Evolutionary conservation across 37 sponge, comb jelly and placozoan genomes (phyloP).

Genomic region (Halichondria panicea): DNA sequence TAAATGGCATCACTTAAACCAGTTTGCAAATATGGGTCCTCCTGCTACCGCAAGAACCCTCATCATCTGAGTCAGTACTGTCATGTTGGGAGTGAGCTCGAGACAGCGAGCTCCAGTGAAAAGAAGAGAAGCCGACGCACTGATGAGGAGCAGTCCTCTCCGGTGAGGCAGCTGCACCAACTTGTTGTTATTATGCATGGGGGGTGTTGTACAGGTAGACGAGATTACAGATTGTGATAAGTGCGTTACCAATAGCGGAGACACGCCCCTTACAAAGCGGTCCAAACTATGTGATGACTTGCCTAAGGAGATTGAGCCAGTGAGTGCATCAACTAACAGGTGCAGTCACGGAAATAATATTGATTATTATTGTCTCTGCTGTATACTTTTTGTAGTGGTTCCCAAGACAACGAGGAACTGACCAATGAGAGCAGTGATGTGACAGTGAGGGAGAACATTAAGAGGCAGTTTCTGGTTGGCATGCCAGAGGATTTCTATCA

Average conservation of each 20-base stretch:
- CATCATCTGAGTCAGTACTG: slow-evolving; percentile 53
- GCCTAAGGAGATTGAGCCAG: background rate
- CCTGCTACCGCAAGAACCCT: slow-evolving; percentile 75
- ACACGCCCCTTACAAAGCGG: background rate
- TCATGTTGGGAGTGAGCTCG: slow-evolving; percentile 33
- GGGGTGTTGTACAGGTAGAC: too few relatives aligned
- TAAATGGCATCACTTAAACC: too few relatives aligned
- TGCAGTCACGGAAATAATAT: background rate
- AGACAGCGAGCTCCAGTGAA: background rate
- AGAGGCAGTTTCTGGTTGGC: slow-evolving; percentile 59
- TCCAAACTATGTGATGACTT: background rate
- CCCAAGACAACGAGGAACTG: too few relatives aligned
- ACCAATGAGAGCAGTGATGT: slow-evolving; percentile 11
- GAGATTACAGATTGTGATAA: too few relatives aligned
- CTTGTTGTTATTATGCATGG: too few relatives aligned
- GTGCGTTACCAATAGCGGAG: too few relatives aligned
- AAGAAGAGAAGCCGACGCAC: slow-evolving; percentile 1
- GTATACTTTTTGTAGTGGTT: too few relatives aligned
- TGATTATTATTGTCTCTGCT: too few relatives aligned
- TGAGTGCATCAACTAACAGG: background rate
- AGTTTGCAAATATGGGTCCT: slow-evolving; percentile 68
- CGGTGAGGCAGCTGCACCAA: too few relatives aligned
- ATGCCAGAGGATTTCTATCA: slow-evolving; percentile 72
- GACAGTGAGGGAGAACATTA: slow-evolving; percentile 36
- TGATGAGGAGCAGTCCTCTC: background rate